Evolutionary conservation across 2,797 vertebrate species (phyloP).

Genomic region (Danio albolineatus): DNA sequence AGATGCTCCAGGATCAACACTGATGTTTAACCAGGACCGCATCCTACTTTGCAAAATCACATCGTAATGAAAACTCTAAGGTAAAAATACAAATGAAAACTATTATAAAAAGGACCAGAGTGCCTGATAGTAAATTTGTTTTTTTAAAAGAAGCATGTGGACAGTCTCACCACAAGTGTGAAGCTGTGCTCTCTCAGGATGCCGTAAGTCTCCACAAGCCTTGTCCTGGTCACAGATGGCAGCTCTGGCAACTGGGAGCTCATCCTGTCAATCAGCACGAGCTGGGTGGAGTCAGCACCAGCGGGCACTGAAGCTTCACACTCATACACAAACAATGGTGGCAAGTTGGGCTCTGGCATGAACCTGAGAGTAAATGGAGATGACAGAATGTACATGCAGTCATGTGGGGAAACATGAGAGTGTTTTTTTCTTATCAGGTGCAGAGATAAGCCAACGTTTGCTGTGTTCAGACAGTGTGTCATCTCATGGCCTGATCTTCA

Average conservation of each 20-base stretch:
- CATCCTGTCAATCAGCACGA: slow-evolving; percentile 87
- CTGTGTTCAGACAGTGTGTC: slow-evolving; percentile 42
- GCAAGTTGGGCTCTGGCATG: slow-evolving; percentile 98
- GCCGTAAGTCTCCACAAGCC: slow-evolving; percentile 84
- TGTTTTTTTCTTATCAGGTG: slow-evolving; percentile 17
- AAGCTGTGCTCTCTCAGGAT: slow-evolving; percentile 93
- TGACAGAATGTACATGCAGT: neutral
- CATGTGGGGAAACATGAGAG: neutral
- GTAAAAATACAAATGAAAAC: slow-evolving; percentile 13
- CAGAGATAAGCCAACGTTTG: slow-evolving; percentile 27
- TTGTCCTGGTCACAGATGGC: slow-evolving; percentile 84
- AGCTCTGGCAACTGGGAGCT: slow-evolving; percentile 87
- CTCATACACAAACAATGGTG: slow-evolving; percentile 90
- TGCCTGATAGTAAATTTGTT: neutral
- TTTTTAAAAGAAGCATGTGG: neutral
- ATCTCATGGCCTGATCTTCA: slow-evolving; percentile 57
- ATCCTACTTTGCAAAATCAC: neutral
- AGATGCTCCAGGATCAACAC: too few relatives aligned
- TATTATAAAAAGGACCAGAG: neutral
- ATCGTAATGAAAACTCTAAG: neutral
- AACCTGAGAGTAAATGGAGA: slow-evolving; percentile 78
- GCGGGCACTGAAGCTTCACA: slow-evolving; percentile 78
- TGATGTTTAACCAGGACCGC: too few relatives aligned
- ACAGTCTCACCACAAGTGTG: slow-evolving; percentile 86
- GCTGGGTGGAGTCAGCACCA: slow-evolving; percentile 78